phyloP scores from a whole-genome alignment of 2,888 invertebrate species.

The Noctua janthe region DNA sequence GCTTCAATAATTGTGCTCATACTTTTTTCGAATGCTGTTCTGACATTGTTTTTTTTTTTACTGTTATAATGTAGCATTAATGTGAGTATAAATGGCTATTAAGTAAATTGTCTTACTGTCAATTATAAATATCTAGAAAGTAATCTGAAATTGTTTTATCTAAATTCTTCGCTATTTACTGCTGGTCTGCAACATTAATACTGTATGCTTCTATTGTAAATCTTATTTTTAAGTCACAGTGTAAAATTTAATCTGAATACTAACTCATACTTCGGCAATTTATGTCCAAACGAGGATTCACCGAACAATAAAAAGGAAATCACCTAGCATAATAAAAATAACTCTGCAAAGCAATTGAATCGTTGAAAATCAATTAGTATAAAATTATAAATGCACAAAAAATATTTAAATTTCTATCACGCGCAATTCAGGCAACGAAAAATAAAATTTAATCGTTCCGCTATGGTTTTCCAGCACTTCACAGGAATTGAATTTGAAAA shows the following conservation, averaged over 20 bases:
- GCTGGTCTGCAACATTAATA: constrained; percentile 29
- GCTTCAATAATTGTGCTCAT: constrained; percentile 42
- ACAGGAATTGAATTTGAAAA: constrained; percentile 54
- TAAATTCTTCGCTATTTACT: constrained; percentile 44
- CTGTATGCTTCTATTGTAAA: constrained; percentile 35
- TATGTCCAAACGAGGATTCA: background rate
- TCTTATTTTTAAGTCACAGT: constrained; percentile 41
- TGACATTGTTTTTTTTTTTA: constrained; percentile 11
- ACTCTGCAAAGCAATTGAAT: constrained; percentile 50
- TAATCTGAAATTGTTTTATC: constrained; percentile 38
- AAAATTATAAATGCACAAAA: constrained; percentile 58
- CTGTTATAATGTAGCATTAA: constrained; percentile 41
- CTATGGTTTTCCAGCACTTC: constrained; percentile 54
- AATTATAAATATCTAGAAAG: constrained; percentile 63
- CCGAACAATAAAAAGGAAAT: constrained; percentile 20
- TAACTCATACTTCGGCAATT: constrained; percentile 7
- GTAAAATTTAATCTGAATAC: constrained; percentile 15
- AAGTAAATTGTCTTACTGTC: constrained; percentile 64
- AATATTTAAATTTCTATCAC: constrained; percentile 50
- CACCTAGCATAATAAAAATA: constrained; percentile 46
- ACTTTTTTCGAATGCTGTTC: constrained; percentile 16
- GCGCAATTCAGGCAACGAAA: constrained; percentile 36
- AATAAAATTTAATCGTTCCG: constrained; percentile 49
- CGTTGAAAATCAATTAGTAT: constrained; percentile 44
- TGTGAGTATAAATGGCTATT: constrained; percentile 58